These are phyloP conservation scores for Blastomussa wellsi DNA, from an alignment of 92 coral and sea anemone genomes.

Conservation along the genomic window DNA sequence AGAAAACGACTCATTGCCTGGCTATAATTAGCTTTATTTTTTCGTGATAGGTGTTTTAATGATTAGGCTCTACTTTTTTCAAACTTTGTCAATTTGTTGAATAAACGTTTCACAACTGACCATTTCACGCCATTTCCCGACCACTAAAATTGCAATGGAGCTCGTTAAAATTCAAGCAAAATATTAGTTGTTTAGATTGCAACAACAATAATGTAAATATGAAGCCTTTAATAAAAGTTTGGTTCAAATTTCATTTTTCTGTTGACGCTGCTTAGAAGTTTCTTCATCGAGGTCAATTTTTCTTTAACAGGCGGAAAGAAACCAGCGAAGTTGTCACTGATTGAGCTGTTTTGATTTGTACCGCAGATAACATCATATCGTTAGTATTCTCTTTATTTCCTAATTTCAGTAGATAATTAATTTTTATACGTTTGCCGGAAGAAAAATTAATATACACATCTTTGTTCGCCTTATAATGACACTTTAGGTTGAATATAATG, in stretches of 20 bases:
- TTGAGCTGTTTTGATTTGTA: neutral
- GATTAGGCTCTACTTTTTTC: neutral
- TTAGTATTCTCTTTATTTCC: neutral
- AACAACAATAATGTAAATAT: neutral
- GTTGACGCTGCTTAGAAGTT: too few relatives aligned
- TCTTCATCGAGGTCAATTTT: neutral
- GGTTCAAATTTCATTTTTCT: neutral
- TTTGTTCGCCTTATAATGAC: constrained; percentile 5
- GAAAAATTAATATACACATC: neutral
- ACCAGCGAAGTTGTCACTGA: neutral
- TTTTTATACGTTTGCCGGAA: constrained; percentile 16
- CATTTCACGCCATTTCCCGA: neutral
- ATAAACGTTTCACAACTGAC: neutral
- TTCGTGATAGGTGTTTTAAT: neutral
- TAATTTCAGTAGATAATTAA: neutral
- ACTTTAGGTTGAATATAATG: neutral
- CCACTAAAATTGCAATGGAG: neutral
- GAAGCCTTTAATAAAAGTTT: neutral
- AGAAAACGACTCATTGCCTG: too few relatives aligned
- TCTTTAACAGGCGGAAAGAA: neutral
- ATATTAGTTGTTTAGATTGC: neutral
- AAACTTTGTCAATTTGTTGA: constrained; percentile 9
- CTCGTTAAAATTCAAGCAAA: neutral
- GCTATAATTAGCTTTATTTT: too few relatives aligned
- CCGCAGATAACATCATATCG: too few relatives aligned